phyloP scores from a whole-genome alignment of 1,140 invertebrate genomes.

The Akabosia matsudoensis region DNA sequence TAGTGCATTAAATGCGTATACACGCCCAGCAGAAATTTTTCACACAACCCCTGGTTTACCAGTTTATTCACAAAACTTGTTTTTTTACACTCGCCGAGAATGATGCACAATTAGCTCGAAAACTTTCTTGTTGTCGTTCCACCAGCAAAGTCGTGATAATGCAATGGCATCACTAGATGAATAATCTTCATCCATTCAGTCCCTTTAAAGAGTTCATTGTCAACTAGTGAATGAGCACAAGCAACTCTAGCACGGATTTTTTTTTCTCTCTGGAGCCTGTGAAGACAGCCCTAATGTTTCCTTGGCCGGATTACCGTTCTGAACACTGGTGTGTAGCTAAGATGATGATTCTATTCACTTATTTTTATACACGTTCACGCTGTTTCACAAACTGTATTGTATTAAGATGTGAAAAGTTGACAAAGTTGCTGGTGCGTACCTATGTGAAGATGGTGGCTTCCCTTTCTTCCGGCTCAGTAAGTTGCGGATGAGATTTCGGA shows the following conservation, averaged over 20 bases:
- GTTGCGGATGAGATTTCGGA: not conserved
- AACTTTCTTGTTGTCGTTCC: not conserved
- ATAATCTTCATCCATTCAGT: not conserved
- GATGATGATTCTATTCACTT: not conserved
- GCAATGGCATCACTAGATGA: not conserved
- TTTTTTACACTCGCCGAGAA: not conserved
- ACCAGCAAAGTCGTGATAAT: not conserved
- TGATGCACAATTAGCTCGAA: constrained; percentile 14
- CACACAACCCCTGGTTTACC: not conserved
- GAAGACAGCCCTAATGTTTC: not conserved
- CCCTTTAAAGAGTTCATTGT: not conserved
- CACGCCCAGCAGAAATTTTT: not conserved
- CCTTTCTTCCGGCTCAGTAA: not conserved
- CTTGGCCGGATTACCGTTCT: not conserved
- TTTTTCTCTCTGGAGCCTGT: no score
- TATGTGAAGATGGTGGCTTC: not conserved
- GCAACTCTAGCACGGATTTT: not conserved
- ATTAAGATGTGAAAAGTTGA: not conserved
- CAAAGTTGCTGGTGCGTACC: not conserved
- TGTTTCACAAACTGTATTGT: not conserved
- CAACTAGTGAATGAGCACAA: not conserved
- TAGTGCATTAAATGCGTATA: not conserved
- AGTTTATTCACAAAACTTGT: not conserved
- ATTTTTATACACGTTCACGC: not conserved
- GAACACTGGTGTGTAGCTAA: no score